phyloP scores from a whole-genome alignment of 2,113 vertebrate genomes.

The Calypte anna region DNA sequence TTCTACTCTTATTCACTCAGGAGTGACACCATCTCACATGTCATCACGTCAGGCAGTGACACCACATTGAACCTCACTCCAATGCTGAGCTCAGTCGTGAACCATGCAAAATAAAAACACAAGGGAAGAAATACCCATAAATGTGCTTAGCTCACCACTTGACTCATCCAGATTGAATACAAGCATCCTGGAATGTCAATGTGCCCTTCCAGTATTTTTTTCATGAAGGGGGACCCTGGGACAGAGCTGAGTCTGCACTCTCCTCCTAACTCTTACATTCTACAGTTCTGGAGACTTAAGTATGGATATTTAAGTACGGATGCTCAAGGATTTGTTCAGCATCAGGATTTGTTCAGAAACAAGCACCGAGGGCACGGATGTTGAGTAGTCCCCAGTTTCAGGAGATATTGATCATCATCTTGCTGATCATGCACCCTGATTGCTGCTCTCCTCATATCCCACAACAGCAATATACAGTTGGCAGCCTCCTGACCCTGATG shows the following conservation, averaged over 20 bases:
- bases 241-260: background rate
- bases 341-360: background rate
- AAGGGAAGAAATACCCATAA: background rate
- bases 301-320: too few species aligned
- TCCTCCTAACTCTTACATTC: background rate
- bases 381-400: background rate
- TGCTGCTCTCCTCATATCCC: background rate
- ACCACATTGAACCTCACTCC: background rate
- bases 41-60: background rate
- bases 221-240: background rate
- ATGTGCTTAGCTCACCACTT: background rate
- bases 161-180: background rate
- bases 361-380: background rate
- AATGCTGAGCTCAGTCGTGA: background rate
- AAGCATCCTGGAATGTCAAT: background rate
- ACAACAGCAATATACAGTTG: rapidly evolving
- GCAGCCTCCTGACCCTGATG: background rate
- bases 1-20: background rate
- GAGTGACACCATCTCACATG: background rate
- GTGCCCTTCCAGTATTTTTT: background rate
- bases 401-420: background rate
- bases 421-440: rapidly evolving
- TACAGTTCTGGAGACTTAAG: background rate
- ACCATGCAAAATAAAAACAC: background rate
- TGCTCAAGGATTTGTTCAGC: background rate